A percentile compares a stretch with the other conserved stretches of the same genome.
These are phyloP conservation scores for Zaprionus bogoriensis DNA, from an alignment of 2,888 invertebrate genomes.

Conservation along the genomic window DNA sequence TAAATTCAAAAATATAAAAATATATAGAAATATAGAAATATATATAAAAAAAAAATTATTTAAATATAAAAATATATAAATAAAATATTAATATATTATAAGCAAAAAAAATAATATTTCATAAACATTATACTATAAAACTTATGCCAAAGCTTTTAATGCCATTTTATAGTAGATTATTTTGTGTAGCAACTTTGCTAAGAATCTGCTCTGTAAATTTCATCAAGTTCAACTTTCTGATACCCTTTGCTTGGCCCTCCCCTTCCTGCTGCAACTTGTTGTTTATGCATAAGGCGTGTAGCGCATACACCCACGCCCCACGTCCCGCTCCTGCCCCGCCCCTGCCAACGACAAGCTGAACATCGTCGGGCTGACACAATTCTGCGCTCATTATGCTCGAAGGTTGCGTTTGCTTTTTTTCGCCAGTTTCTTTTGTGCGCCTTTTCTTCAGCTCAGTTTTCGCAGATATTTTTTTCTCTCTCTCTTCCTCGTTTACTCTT, in stretches of 20 bases:
- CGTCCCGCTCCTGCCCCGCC: background rate
- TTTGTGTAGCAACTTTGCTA: background rate
- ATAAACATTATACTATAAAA: too few species aligned
- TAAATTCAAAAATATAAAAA: too few species aligned
- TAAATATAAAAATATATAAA: too few species aligned
- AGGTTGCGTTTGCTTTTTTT: constrained; percentile 36
- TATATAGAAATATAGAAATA: too few species aligned
- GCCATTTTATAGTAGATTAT: background rate
- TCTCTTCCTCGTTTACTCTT: constrained; percentile 12
- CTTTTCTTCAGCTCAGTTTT: constrained; percentile 11
- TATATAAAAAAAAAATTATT: too few species aligned
- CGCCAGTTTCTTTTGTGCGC: constrained; percentile 15
- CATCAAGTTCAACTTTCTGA: background rate
- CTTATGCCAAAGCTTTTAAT: too few species aligned
- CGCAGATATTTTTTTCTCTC: constrained; percentile 9
- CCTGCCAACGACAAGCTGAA: background rate
- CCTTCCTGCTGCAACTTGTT: constrained; percentile 43
- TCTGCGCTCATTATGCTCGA: constrained; percentile 66
- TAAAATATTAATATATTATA: too few species aligned
- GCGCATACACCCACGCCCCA: constrained; percentile 5
- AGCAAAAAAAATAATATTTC: too few species aligned
- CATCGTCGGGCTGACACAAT: constrained; percentile 65
- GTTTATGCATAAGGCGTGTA: constrained; percentile 61
- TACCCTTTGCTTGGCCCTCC: background rate
- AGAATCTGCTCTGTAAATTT: background rate